phyloP scores from a whole-genome alignment of 2,888 invertebrate genomes.

The Ophioninae sp. region DNA sequence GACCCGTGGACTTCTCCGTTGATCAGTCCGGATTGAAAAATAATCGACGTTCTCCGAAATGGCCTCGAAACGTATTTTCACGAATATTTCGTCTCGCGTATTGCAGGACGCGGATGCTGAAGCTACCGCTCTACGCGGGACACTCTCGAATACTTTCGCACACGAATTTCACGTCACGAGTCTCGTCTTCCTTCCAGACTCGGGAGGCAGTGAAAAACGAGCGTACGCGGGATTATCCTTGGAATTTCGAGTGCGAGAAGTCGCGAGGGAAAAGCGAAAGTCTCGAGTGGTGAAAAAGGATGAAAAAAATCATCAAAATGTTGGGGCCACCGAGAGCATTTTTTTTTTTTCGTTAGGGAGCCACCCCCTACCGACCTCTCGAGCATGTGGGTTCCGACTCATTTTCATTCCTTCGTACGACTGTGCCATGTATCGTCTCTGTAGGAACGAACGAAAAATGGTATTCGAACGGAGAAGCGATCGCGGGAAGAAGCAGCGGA shows the following conservation, averaged over 20 bases:
- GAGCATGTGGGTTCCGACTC: slow-evolving; percentile 26
- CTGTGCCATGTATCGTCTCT: slow-evolving; percentile 31
- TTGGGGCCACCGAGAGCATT: slow-evolving; percentile 50
- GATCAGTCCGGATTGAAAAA: background rate
- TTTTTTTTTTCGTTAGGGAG: slow-evolving; percentile 49
- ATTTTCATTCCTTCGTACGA: slow-evolving; percentile 55
- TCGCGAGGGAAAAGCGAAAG: slow-evolving; percentile 63
- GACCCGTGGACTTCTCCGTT: background rate
- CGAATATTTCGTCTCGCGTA: slow-evolving; percentile 19
- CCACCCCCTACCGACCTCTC: slow-evolving; percentile 4
- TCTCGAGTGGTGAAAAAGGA: slow-evolving; percentile 30
- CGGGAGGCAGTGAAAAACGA: slow-evolving; percentile 71
- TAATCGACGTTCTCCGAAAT: background rate
- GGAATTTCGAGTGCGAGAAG: slow-evolving; percentile 69
- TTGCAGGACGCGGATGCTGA: background rate
- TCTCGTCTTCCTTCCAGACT: slow-evolving; percentile 50
- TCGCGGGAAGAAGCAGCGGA: background rate
- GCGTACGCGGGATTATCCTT: slow-evolving; percentile 72
- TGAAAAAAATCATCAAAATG: slow-evolving; percentile 34
- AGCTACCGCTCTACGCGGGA: background rate
- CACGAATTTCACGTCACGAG: slow-evolving; percentile 50
- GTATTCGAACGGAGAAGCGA: slow-evolving; percentile 33
- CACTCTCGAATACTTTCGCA: slow-evolving; percentile 39
- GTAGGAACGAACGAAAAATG: slow-evolving; percentile 49
- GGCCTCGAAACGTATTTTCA: slow-evolving; percentile 6